phyloP scores from a whole-genome alignment of 2,797 vertebrate genomes.

The Leptodactylus fallax region DNA sequence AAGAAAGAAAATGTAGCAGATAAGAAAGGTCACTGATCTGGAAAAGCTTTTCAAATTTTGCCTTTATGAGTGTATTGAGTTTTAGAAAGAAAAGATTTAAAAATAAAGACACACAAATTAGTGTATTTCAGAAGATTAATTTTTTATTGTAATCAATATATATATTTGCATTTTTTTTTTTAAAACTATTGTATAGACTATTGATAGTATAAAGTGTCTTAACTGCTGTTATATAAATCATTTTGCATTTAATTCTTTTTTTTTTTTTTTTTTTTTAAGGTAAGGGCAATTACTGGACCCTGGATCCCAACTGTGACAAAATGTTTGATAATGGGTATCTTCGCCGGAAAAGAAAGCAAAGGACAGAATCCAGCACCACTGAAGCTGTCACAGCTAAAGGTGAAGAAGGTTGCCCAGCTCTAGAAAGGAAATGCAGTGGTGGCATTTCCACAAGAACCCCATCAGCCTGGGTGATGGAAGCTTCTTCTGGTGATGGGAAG shows the following conservation, averaged over 20 bases:
- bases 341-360: conserved; percentile 91
- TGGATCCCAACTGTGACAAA: conserved; percentile 98
- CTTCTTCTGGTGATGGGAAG: conserved; percentile 78
- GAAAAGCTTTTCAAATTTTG: too few species aligned
- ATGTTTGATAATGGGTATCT: conserved; percentile 99
- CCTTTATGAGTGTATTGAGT: too few species aligned
- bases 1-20: too few species aligned
- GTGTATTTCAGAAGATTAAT: too few species aligned
- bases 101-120: too few species aligned
- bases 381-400: conserved; percentile 70
- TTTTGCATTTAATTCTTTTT: conserved; percentile 35
- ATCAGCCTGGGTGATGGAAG: conserved; percentile 76
- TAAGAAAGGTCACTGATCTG: too few species aligned
- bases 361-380: conserved; percentile 80
- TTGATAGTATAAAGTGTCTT: not conserved
- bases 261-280: conserved; percentile 81
- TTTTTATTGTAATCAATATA: too few species aligned
- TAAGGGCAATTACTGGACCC: conserved; percentile 98
- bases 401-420: conserved; percentile 73
- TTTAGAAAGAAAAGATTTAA: too few species aligned
- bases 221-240: too few species aligned
- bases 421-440: conserved; percentile 71
- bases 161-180: too few species aligned
- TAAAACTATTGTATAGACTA: not conserved
- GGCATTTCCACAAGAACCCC: conserved; percentile 80